A percentile compares a stretch with the other conserved stretches of the same genome.
phyloP scores from a whole-genome alignment of 1,140 invertebrate species.

The Tetragnatha versicolor region DNA sequence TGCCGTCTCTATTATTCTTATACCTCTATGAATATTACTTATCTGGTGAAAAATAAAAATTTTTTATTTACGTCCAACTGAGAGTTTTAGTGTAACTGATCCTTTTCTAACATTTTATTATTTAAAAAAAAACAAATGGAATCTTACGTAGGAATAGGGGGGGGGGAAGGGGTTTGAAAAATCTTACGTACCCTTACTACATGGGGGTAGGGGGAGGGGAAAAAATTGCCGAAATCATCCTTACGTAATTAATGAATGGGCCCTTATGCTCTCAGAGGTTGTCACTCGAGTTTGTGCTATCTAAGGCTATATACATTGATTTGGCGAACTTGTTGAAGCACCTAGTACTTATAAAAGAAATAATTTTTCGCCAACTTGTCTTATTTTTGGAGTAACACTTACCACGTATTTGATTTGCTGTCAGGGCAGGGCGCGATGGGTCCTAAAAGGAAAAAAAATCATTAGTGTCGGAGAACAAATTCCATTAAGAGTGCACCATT shows the following conservation, averaged over 20 bases:
- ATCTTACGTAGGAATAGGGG: too few relatives aligned
- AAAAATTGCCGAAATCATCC: neutral
- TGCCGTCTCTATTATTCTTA: too few relatives aligned
- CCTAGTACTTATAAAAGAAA: neutral
- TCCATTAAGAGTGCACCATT: too few relatives aligned
- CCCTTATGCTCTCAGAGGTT: neutral
- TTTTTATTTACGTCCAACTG: too few relatives aligned
- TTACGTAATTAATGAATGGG: neutral
- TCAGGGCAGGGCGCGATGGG: conserved; percentile 6
- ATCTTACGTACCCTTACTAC: too few relatives aligned
- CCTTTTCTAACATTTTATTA: too few relatives aligned
- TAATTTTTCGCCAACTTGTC: neutral
- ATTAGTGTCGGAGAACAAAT: too few relatives aligned
- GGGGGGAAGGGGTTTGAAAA: too few relatives aligned
- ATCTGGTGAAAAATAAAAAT: neutral
- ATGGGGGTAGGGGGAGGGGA: too few relatives aligned
- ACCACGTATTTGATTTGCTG: conserved; percentile 21
- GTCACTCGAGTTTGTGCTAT: neutral
- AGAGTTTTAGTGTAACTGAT: too few relatives aligned
- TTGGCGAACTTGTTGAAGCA: neutral
- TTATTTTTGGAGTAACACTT: neutral
- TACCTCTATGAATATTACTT: neutral
- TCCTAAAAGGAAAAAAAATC: conserved; percentile 29
- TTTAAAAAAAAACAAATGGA: too few relatives aligned
- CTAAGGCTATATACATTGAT: neutral